Conservation (phyloP, 2,797 vertebrate species). For the Syngnathus rostellatus region DNA sequence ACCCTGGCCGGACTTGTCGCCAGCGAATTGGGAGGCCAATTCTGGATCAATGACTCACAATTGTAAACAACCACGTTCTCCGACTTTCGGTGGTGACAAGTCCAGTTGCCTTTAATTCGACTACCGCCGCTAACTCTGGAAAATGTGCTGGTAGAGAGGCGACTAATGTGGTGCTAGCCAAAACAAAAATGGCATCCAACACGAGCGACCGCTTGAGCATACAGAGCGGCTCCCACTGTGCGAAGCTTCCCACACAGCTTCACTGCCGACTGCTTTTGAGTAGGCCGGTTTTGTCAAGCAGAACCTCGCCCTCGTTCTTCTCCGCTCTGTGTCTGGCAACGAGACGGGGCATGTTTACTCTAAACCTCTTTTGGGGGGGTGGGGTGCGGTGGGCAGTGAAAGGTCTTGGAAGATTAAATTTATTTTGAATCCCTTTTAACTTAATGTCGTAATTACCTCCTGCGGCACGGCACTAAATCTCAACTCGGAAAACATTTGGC, state of each 20-base stretch:
- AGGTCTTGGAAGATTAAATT: conserved; percentile 72
- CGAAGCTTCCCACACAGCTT: conserved; percentile 31
- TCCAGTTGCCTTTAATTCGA: background rate
- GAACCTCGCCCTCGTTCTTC: conserved; percentile 36
- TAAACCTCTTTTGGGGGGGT: conserved; percentile 43
- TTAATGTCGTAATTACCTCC: conserved; percentile 72
- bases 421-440: conserved; percentile 75
- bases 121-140: conserved; percentile 6
- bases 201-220: conserved; percentile 1
- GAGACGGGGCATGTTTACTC: conserved; percentile 67
- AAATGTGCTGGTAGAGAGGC: conserved; percentile 12
- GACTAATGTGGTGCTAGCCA: background rate
- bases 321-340: conserved; percentile 54
- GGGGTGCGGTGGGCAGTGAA: conserved; percentile 34
- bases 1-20: too few relatives aligned
- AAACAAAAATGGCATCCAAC: too few relatives aligned
- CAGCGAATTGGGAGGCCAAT: too few relatives aligned
- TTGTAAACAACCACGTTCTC: too few relatives aligned
- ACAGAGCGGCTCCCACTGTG: conserved; percentile 14
- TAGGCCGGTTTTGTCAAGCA: conserved; percentile 36
- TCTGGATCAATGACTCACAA: too few relatives aligned
- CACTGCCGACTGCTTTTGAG: conserved; percentile 23
- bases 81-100: too few relatives aligned
- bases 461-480: conserved; percentile 41
- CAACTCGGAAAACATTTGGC: conserved; percentile 37